A percentile compares a stretch with the other conserved stretches of the same genome.
Evolutionary conservation across 2,797 vertebrate genomes (phyloP).

Genomic region (Chelonia mydas): DNA sequence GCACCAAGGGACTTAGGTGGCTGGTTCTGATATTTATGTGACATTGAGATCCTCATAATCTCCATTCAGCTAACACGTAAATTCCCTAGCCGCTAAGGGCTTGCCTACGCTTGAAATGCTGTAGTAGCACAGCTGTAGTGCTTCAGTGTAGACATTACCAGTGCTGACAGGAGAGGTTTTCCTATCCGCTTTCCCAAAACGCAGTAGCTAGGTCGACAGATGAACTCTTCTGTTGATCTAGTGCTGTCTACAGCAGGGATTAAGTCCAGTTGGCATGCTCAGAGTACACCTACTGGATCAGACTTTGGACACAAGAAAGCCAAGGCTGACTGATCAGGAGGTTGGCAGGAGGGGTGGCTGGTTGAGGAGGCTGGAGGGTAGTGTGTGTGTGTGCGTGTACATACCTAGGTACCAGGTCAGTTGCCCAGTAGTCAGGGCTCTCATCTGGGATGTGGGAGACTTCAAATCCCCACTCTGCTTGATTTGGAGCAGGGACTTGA

Average conservation of each 20-base stretch:
- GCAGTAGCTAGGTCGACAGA: too few species aligned
- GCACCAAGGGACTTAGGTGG: neutral
- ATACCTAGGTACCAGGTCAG: neutral
- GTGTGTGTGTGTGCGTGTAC: neutral
- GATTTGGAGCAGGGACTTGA: neutral
- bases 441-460: neutral
- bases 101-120: too few species aligned
- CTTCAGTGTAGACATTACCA: too few species aligned
- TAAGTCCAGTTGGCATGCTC: neutral
- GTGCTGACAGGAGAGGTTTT: too few species aligned
- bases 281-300: neutral
- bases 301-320: neutral
- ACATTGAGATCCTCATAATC: too few species aligned
- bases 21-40: neutral
- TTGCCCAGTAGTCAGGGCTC: neutral
- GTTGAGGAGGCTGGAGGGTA: neutral
- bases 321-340: neutral
- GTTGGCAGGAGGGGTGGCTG: neutral
- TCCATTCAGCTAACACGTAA: too few species aligned
- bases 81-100: too few species aligned
- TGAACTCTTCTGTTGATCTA: too few species aligned
- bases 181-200: too few species aligned
- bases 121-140: too few species aligned
- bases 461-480: neutral
- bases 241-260: too few species aligned